Base-by-base conservation (phyloP, 2,797 vertebrate species). In the Sebastes hopkinsi region DNA sequence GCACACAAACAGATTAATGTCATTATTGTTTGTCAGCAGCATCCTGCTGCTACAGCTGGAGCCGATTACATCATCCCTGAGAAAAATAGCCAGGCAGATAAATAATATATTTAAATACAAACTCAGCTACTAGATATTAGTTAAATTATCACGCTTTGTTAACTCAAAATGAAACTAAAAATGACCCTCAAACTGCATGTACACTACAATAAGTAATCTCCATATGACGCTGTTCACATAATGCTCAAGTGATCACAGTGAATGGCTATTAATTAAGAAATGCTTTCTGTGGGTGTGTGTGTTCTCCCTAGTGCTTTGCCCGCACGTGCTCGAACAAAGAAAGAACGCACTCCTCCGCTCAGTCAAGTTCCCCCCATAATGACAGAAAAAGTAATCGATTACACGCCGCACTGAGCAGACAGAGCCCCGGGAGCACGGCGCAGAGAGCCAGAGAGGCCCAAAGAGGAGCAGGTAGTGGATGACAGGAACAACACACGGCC, bases 321-420 rank as follows among this genome's bases (percentile, higher is more conserved):
- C 30, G 68, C 92, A 91, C 87, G 76, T 88, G 90, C 68, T 77
- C 67, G 69, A 91, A 94, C 93, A 94, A 93, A 94, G 86, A 77
- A 75, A 72, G 73, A 75, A 83, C 36, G 29, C 84, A 68, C 87
- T 80, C 76, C 85, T 79, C 74, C 75, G 61, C 81, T 87, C 75
- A 75, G 70, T 82, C 78, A 88, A 83, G 78, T 84, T 80, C 74
- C 5, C 73, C 66, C 77, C n/a, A 62, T 66, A 83, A 87, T 92
- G 92, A 94, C 94, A 92, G 90, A 27, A 90, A 82, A 88, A 90
- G 87, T 88, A 93, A 95, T 94, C 83, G 93, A 95, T 95, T 93
- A 95, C 90, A 95, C 79, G 90, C 87, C 27, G 55, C 81, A 72
- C 74, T 88, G 92, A 93, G 91, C 94, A 94, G 86, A 89, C 65